These are phyloP conservation scores for Noturus placidus DNA, from an alignment of 2,113 vertebrate genomes.

Conservation along the genomic window DNA sequence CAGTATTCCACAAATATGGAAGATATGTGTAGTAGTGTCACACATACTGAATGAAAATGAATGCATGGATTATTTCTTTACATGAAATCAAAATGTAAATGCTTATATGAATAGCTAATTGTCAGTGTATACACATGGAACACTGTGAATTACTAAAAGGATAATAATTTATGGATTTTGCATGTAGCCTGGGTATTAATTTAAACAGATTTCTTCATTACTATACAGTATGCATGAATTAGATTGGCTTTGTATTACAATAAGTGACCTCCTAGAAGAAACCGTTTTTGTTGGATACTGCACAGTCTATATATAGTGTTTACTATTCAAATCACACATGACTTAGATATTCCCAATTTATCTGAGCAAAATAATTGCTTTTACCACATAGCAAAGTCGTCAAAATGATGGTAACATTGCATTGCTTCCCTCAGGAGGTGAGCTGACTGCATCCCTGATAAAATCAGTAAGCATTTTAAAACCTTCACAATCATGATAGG, in stretches of 20 bases:
- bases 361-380: neutral
- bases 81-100: neutral
- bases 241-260: neutral
- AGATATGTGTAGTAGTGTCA: neutral
- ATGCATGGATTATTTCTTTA: neutral
- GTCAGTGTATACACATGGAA: neutral
- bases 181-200: neutral
- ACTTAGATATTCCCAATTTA: neutral
- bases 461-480: neutral
- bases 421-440: neutral
- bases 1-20: neutral
- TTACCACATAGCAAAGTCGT: neutral
- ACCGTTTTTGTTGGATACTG: neutral
- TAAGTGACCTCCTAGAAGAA: neutral
- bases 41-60: neutral
- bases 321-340: neutral
- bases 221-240: neutral
- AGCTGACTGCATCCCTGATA: neutral
- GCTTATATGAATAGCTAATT: neutral
- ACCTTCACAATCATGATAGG: neutral
- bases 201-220: neutral
- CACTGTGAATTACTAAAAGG: neutral
- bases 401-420: neutral
- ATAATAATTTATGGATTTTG: neutral
- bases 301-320: neutral